Conservation (phyloP, 2,797 vertebrate species). For the Onychomys torridus region DNA sequence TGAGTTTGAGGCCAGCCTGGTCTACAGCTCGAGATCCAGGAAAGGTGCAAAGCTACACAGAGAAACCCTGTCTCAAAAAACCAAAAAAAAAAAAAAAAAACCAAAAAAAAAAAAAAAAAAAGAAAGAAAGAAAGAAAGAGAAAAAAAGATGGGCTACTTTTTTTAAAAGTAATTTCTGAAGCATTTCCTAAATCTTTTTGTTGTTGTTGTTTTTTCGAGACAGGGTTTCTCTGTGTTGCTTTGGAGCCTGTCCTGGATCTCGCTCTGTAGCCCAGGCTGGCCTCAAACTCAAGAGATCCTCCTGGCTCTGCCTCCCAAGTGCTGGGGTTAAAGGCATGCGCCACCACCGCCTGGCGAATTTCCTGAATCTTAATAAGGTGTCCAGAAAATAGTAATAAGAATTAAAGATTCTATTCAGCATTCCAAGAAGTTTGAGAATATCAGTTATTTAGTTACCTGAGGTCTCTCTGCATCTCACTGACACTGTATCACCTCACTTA, state of each 20-base stretch:
- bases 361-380: not conserved
- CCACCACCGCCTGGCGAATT: not conserved
- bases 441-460: not conserved
- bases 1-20: too few species aligned
- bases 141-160: not conserved
- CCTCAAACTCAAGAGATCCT: too few species aligned
- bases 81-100: not conserved
- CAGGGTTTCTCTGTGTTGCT: too few species aligned
- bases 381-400: slow-evolving; percentile 31
- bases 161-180: slow-evolving; percentile 44
- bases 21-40: too few species aligned
- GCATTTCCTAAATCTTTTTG: slow-evolving; percentile 21
- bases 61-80: too few species aligned
- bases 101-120: not conserved
- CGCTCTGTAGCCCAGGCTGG: too few species aligned
- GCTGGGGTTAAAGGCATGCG: too few species aligned
- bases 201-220: too few species aligned
- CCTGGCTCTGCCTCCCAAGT: too few species aligned
- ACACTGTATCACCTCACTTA: not conserved
- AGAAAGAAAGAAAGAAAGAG: not conserved
- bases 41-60: too few species aligned
- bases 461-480: not conserved
- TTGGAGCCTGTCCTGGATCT: too few species aligned
- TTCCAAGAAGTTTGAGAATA: not conserved
- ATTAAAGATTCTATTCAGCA: slow-evolving; percentile 31